Base-by-base conservation (phyloP, 2,888 invertebrate genomes). In the Rosalia funebris region DNA sequence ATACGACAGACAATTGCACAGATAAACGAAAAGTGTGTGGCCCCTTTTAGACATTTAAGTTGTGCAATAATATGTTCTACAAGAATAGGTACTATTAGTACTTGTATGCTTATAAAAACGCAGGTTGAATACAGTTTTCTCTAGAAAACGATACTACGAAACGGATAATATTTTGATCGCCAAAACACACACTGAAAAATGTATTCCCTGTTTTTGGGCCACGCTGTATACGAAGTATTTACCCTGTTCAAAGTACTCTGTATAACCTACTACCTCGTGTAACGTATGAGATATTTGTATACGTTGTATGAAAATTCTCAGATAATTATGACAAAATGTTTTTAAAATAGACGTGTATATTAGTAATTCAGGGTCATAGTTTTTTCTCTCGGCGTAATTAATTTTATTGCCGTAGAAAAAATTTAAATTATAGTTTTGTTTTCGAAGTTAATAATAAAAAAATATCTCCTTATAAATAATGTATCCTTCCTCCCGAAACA, bases 351-450 rank as follows among this genome's bases (percentile, higher is more conserved):
- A 39, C 19, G 50, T 50, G 20, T 50, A 50, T 25, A 50, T 50
- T 39, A 50, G 25, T 20, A 10, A 50, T 50, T 50, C 50, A 50
- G 20, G 50, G 50, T 50, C 50, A 39, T 12, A 50, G 14, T 39
- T 50, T 48, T 48, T 34, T n/a, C 11, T 17, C 36, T 36, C 14
- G 15, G 5, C 12, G 25, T 25, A 39, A 39, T 50, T 37, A 50
- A 39, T 50, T 50, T 50, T 50, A 50, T 39, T 37, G 39, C 50
- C n/a, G 12, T 9, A 50, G 15, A 50, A 50, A 50, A 34, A 20
- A 12, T 50, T 19, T 50, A 25, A 50, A 50, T 50, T 50, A 50
- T 50, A 12, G 15, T 50, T 50, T 50, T 50, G 50, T 50, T 50
- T 50, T 50, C 25, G 2, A 15, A 11, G 17, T n/a, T 19, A 36